phyloP scores from a whole-genome alignment of 2,888 invertebrate genomes.

The Nomada flava region DNA sequence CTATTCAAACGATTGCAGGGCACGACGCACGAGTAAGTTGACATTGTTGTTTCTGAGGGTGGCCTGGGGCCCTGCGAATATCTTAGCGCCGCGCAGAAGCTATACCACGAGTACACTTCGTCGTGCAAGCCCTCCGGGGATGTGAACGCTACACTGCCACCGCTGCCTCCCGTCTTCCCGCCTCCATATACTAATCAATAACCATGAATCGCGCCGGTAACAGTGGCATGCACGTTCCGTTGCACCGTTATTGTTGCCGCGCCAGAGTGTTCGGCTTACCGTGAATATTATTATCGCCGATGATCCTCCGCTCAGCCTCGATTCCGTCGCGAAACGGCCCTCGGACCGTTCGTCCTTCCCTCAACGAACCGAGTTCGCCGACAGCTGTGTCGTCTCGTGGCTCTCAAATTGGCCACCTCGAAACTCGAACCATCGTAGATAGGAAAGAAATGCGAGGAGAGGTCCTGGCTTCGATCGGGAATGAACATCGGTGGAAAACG shows the following conservation, averaged over 20 bases:
- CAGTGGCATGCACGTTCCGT: conserved; percentile 76
- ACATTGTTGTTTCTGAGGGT: conserved; percentile 83
- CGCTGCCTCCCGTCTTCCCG: conserved; percentile 73
- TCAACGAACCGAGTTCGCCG: conserved; percentile 8
- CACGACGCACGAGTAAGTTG: conserved; percentile 77
- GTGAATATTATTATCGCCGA: conserved; percentile 71
- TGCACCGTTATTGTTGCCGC: conserved; percentile 75
- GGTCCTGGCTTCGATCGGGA: too few relatives aligned
- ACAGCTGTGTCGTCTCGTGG: background rate
- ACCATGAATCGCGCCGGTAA: conserved; percentile 79
- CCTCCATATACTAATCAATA: conserved; percentile 78
- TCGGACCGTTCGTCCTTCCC: background rate
- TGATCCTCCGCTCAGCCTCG: conserved; percentile 38
- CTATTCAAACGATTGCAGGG: conserved; percentile 80
- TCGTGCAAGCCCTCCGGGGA: conserved; percentile 69
- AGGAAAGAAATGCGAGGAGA: background rate
- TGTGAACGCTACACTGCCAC: conserved; percentile 63
- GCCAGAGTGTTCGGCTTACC: conserved; percentile 64
- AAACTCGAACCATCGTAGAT: background rate
- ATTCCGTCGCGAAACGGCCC: conserved; percentile 17
- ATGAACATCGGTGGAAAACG: background rate
- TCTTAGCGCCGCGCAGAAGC: conserved; percentile 76
- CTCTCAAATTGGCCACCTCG: background rate
- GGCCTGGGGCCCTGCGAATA: conserved; percentile 79
- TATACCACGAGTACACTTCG: conserved; percentile 58